A percentile compares a stretch with the other conserved stretches of the same genome.
These are phyloP conservation scores for Palaemon carinicauda DNA, from an alignment of 1,140 invertebrate species.

Conservation along the genomic window DNA sequence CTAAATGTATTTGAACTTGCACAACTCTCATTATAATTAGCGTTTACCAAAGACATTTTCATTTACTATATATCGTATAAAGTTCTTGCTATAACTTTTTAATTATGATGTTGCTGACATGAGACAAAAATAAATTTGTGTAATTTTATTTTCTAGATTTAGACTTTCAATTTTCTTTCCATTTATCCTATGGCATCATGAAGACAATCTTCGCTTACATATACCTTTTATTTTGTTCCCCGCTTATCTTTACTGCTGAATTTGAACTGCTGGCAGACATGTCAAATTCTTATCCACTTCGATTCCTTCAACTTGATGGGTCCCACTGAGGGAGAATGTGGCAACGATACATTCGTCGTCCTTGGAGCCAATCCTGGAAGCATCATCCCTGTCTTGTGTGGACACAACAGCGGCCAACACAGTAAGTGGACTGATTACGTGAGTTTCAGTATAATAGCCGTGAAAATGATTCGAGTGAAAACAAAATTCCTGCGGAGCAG, in stretches of 20 bases:
- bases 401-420: conserved; percentile 78
- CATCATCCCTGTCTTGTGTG: conserved; percentile 76
- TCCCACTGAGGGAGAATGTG: conserved; percentile 74
- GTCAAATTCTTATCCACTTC: conserved; percentile 77
- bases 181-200: too few species aligned
- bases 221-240: too few species aligned
- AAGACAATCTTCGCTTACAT: too few species aligned
- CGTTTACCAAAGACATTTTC: neutral
- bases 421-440: conserved; percentile 67
- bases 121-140: neutral
- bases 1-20: neutral
- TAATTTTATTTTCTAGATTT: neutral
- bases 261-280: conserved; percentile 64
- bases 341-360: conserved; percentile 75
- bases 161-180: neutral
- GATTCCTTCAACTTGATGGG: conserved; percentile 74
- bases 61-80: neutral
- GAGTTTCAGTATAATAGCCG: too few species aligned
- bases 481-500: too few species aligned
- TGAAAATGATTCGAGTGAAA: too few species aligned
- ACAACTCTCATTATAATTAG: conserved; percentile 71
- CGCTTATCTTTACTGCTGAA: too few species aligned
- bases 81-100: too few species aligned
- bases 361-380: conserved; percentile 76
- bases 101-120: too few species aligned